phyloP scores from a whole-genome alignment of 1,140 invertebrate species.

The Centruroides vittatus region DNA sequence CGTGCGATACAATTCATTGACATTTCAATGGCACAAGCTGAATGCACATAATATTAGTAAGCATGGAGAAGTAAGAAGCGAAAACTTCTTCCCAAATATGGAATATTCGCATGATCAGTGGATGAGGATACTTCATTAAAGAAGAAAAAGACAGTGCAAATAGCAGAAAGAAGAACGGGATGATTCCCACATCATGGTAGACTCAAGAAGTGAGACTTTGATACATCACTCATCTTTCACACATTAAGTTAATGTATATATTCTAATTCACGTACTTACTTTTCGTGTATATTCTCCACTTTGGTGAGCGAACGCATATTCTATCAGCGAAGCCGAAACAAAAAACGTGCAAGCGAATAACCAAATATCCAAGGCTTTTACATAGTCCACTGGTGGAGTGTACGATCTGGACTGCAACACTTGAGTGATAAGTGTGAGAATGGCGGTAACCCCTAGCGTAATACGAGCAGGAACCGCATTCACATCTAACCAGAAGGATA shows the following conservation, averaged over 20 bases:
- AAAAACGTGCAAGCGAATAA: conserved; percentile 26
- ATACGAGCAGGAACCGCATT: conserved; percentile 27
- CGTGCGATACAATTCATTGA: too few species aligned
- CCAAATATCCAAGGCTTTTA: conserved; percentile 24
- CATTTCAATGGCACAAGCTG: too few species aligned
- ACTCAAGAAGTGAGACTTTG: conserved; percentile 15
- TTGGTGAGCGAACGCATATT: conserved; percentile 26
- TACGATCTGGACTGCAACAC: conserved; percentile 12
- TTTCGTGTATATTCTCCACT: not conserved
- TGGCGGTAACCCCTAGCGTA: conserved; percentile 18
- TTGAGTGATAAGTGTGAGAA: conserved; percentile 18
- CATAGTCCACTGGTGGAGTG: conserved; percentile 15
- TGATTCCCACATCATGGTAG: conserved; percentile 28
- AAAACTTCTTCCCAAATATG: too few species aligned
- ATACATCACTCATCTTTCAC: conserved; percentile 8
- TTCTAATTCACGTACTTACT: not conserved
- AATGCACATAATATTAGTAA: too few species aligned
- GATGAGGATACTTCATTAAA: conserved; percentile 23
- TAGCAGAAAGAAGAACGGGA: conserved; percentile 8
- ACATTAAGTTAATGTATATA: not conserved
- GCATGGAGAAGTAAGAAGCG: too few species aligned
- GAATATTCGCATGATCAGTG: too few species aligned
- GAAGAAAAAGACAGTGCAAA: conserved; percentile 23
- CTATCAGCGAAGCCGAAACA: conserved; percentile 28
- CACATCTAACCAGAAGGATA: conserved; percentile 28